Evolutionary conservation across 2,797 vertebrate genomes (phyloP).

Genomic region (Jordanella pulchra): DNA sequence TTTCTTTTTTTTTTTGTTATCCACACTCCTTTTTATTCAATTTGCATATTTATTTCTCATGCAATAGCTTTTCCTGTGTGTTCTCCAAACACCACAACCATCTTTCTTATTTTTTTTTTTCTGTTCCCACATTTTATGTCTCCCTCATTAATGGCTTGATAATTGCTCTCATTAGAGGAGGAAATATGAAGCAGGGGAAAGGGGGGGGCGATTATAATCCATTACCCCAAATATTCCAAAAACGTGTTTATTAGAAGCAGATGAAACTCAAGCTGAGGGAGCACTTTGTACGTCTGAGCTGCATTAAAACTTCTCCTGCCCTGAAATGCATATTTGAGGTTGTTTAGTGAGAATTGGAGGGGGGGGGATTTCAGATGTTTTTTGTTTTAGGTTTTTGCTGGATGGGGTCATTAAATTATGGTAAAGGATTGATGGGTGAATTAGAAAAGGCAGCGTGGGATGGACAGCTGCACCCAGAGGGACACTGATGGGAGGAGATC

Average conservation of each 20-base stretch:
- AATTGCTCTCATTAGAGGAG: constrained; percentile 45
- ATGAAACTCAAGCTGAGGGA: constrained; percentile 12
- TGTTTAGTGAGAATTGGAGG: not conserved
- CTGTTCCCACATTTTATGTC: constrained; percentile 40
- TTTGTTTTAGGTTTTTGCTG: constrained; percentile 19
- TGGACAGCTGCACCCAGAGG: constrained; percentile 34
- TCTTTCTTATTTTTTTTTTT: constrained; percentile 8
- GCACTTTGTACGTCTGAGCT: not conserved
- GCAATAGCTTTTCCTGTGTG: not conserved
- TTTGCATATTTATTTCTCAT: not conserved
- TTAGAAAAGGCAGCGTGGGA: constrained; percentile 29
- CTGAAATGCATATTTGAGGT: constrained; percentile 3
- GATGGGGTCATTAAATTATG: constrained; percentile 23
- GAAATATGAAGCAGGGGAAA: constrained; percentile 18
- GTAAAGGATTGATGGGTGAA: constrained; percentile 34
- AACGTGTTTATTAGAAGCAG: constrained; percentile 51
- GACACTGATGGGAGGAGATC: constrained; percentile 11
- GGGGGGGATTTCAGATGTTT: constrained; percentile 1
- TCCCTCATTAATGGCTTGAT: constrained; percentile 60
- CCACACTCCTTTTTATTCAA: not conserved
- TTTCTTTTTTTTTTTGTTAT: constrained; percentile 1
- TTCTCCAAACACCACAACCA: constrained; percentile 19
- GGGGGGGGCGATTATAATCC: constrained; percentile 34
- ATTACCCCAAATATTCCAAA: constrained; percentile 47
- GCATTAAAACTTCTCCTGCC: not conserved